phyloP scores from a whole-genome alignment of 2,113 vertebrate species.

The Cinclus cinclus region DNA sequence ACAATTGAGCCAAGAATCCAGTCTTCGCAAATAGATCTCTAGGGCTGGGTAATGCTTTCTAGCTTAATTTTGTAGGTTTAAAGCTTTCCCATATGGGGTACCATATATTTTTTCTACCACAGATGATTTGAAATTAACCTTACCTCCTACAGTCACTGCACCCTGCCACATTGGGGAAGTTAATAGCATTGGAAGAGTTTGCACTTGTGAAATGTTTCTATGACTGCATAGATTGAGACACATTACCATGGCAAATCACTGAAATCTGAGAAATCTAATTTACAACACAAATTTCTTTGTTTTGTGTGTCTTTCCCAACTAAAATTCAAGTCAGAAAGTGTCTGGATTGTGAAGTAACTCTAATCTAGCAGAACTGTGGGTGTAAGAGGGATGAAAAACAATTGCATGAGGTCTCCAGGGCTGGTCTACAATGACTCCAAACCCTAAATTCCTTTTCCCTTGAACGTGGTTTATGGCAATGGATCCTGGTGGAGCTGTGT shows the following conservation, averaged over 20 bases:
- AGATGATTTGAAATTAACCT: background rate
- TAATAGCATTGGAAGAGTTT: background rate
- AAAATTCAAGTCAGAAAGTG: conserved; percentile 16
- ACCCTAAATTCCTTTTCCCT: conserved; percentile 61
- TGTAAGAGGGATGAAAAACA: conserved; percentile 52
- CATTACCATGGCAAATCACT: conserved; percentile 37
- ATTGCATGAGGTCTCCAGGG: conserved; percentile 48
- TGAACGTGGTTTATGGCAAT: conserved; percentile 51
- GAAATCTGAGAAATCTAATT: conserved; percentile 42
- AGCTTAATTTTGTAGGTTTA: background rate
- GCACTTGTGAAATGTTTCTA: conserved; percentile 16
- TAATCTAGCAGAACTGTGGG: conserved; percentile 17
- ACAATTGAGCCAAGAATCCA: background rate
- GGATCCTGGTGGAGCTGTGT: background rate
- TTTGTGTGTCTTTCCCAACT: conserved; percentile 24
- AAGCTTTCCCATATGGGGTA: background rate
- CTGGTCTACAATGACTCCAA: conserved; percentile 51
- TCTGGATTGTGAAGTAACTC: conserved; percentile 6
- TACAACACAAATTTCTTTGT: conserved; percentile 12
- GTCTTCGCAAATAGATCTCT: background rate
- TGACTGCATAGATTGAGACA: conserved; percentile 4
- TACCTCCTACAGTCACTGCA: background rate
- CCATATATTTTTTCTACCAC: background rate
- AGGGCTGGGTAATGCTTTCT: background rate
- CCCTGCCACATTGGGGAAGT: background rate